Percentiles rank a stretch among this genome's conserved stretches.
phyloP scores from a whole-genome alignment of 2,797 vertebrate genomes.

The Tangara arthus region DNA sequence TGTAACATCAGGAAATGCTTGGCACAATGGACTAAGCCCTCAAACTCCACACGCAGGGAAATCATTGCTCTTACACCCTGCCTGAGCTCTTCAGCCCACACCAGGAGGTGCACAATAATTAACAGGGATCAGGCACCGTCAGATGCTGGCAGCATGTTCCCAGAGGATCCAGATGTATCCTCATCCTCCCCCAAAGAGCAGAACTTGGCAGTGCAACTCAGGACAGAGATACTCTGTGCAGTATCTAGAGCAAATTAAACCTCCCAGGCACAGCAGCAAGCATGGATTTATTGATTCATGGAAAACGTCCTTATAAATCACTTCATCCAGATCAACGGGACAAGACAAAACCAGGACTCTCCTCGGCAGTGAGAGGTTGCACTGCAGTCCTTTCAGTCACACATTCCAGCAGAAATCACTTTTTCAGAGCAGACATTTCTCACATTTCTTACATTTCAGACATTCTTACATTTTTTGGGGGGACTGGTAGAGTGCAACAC shows the following conservation, averaged over 20 bases:
- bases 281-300: slow-evolving; percentile 54
- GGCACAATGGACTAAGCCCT: not conserved
- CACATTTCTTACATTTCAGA: not conserved
- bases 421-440: not conserved
- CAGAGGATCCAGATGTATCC: not conserved
- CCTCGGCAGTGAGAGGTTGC: not conserved
- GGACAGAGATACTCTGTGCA: not conserved
- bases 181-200: not conserved
- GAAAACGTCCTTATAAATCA: slow-evolving; percentile 49
- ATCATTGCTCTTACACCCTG: not conserved
- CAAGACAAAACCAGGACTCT: slow-evolving; percentile 13
- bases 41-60: not conserved
- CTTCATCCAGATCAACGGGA: not conserved
- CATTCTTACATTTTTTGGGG: accelerated
- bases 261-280: slow-evolving; percentile 21
- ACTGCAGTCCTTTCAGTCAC: not conserved
- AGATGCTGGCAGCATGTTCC: not conserved
- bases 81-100: not conserved
- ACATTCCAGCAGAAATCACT: not conserved
- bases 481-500: not conserved
- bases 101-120: not conserved
- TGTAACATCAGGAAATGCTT: not conserved
- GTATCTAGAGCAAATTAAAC: slow-evolving; percentile 48
- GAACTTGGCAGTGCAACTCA: not conserved
- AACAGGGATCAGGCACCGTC: not conserved